A percentile compares a stretch with the other conserved stretches of the same genome.
phyloP scores from a whole-genome alignment of 1,140 invertebrate species.

The Drosophila chauvacae region DNA sequence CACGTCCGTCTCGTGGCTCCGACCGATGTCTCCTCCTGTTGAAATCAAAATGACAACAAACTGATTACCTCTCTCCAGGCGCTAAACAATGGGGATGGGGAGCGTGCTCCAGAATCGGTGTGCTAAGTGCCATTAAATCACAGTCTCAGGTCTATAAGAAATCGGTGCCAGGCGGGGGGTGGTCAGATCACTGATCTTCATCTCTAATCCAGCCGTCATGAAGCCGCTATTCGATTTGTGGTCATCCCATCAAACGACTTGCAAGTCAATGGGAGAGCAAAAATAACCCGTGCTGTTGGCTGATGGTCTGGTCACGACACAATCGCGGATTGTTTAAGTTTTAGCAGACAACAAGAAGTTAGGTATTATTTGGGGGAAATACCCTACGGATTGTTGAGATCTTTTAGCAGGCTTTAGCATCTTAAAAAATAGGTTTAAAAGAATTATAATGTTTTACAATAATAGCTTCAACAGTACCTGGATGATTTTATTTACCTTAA shows the following conservation, averaged over 20 bases:
- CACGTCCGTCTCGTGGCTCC: constrained; percentile 31
- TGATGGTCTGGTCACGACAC: constrained; percentile 22
- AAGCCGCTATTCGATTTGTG: constrained; percentile 4
- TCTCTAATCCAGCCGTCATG: constrained; percentile 33
- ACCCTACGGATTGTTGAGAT: background rate
- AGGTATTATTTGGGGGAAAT: background rate
- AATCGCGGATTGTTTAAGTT: background rate
- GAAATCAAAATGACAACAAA: constrained; percentile 31
- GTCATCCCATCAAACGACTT: constrained; percentile 14
- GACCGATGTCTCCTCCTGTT: background rate
- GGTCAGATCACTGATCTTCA: background rate
- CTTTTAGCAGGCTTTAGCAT: background rate
- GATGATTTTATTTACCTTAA: too few relatives aligned
- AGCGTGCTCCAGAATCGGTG: constrained; percentile 23
- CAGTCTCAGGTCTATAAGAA: too few relatives aligned
- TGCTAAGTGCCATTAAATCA: constrained; percentile 30
- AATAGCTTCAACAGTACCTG: too few relatives aligned
- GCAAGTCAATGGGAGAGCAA: constrained; percentile 18
- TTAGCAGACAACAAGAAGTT: background rate
- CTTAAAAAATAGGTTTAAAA: background rate
- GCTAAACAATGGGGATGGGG: constrained; percentile 22
- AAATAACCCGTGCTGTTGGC: background rate
- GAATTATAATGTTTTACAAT: too few relatives aligned
- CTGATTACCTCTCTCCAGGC: constrained; percentile 32
- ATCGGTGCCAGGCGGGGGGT: constrained; percentile 16